Evolutionary conservation across 2,797 vertebrate species (phyloP).

Genomic region (Bovichtus diacanthus): DNA sequence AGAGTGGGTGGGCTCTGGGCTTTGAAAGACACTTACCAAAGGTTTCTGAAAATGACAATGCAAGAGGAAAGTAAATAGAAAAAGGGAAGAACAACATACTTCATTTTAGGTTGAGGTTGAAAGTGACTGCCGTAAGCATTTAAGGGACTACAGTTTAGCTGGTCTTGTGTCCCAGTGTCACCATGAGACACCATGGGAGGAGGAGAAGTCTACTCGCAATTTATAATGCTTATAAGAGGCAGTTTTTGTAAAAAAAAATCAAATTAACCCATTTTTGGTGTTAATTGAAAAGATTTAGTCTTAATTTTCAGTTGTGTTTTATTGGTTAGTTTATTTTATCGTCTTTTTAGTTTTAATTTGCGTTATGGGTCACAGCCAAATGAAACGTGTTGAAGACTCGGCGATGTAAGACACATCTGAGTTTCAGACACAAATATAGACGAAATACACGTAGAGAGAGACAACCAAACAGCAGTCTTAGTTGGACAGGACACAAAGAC

Average conservation of each 20-base stretch:
- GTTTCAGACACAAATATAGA: slow-evolving; percentile 75
- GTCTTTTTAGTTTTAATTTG: slow-evolving; percentile 31
- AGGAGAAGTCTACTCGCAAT: slow-evolving; percentile 24
- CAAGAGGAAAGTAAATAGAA: slow-evolving; percentile 83
- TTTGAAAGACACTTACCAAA: slow-evolving; percentile 96
- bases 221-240: slow-evolving; percentile 16
- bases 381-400: slow-evolving; percentile 71
- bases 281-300: not conserved
- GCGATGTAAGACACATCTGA: slow-evolving; percentile 69
- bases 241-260: not conserved
- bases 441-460: slow-evolving; percentile 58
- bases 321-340: slow-evolving; percentile 4
- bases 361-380: slow-evolving; percentile 53
- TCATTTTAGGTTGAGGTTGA: slow-evolving; percentile 74
- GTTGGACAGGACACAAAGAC: slow-evolving; percentile 68
- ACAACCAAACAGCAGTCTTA: slow-evolving; percentile 53
- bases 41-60: slow-evolving; percentile 94
- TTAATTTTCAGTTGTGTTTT: slow-evolving; percentile 11
- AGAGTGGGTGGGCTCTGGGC: slow-evolving; percentile 84
- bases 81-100: slow-evolving; percentile 82
- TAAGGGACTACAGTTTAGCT: slow-evolving; percentile 41
- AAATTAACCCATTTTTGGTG: not conserved
- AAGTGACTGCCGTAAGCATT: slow-evolving; percentile 37
- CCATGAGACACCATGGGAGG: not conserved
- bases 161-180: slow-evolving; percentile 27